Evolutionary conservation across 2,113 vertebrate genomes (phyloP).

Genomic region (Brachypteracias leptosomus): DNA sequence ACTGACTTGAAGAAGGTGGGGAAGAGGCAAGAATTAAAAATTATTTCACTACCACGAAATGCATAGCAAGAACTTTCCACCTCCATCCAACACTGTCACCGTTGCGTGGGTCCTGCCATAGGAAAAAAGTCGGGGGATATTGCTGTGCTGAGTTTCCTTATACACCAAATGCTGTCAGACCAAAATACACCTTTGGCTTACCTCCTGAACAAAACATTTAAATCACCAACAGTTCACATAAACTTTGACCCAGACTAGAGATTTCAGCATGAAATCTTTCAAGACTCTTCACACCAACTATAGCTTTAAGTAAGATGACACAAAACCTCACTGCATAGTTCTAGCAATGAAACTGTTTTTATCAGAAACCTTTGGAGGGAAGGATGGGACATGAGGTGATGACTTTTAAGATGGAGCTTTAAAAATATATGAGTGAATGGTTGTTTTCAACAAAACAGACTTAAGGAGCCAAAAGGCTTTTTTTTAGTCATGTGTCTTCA

Average conservation of each 20-base stretch:
- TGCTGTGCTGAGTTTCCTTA: background rate
- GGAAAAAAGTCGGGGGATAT: background rate
- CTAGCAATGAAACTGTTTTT: background rate
- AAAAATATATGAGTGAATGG: background rate
- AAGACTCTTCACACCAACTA: background rate
- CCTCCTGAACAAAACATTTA: background rate
- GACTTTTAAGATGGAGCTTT: background rate
- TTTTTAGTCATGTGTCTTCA: background rate
- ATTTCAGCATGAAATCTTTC: background rate
- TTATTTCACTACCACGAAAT: background rate
- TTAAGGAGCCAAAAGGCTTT: background rate
- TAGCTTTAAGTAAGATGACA: background rate
- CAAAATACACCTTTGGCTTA: background rate
- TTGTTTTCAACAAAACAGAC: background rate
- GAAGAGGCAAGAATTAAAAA: background rate
- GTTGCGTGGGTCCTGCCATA: background rate
- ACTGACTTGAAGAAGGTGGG: background rate
- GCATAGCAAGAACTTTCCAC: accelerated
- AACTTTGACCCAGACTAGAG: background rate
- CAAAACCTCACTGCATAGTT: background rate
- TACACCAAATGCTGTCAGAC: background rate
- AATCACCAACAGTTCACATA: background rate
- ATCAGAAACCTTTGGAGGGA: background rate
- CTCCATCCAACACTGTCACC: background rate
- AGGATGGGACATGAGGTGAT: background rate